Evolutionary conservation across 2,113 vertebrate genomes (phyloP).

Genomic region (Albula goreensis): DNA sequence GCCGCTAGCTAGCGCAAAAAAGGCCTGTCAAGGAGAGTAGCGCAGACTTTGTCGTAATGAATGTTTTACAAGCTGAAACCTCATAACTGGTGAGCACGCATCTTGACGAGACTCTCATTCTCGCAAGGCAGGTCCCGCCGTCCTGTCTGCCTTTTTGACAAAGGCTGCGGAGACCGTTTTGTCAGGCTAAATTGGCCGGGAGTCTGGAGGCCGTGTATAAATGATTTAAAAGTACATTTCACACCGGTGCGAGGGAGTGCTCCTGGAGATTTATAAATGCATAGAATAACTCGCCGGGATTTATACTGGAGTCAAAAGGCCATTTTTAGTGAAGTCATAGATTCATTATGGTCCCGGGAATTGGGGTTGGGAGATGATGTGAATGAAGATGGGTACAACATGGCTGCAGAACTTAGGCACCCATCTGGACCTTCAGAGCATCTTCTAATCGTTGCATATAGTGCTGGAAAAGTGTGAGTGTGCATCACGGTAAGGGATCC

Average conservation of each 20-base stretch:
- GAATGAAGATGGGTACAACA: background rate
- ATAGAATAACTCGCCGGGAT: too few species aligned
- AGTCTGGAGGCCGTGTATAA: background rate
- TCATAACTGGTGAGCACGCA: too few species aligned
- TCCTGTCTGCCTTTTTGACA: too few species aligned
- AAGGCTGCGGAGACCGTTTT: too few species aligned
- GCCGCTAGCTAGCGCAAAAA: too few species aligned
- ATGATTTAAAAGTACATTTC: background rate
- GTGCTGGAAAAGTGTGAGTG: background rate
- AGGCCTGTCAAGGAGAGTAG: too few species aligned
- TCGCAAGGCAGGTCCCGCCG: too few species aligned
- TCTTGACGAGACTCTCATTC: too few species aligned
- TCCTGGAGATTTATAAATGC: too few species aligned
- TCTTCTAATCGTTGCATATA: background rate
- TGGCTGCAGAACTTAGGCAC: background rate
- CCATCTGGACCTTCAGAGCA: background rate
- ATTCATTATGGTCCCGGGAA: background rate
- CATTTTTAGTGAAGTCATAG: background rate
- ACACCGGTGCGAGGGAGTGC: background rate
- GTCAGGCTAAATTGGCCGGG: background rate
- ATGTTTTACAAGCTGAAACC: too few species aligned
- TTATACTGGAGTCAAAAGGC: too few species aligned
- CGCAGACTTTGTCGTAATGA: too few species aligned
- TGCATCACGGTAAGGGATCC: background rate
- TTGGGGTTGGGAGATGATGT: background rate